Base-by-base conservation (phyloP, 2,113 vertebrate genomes). In the Anguilla rostrata region DNA sequence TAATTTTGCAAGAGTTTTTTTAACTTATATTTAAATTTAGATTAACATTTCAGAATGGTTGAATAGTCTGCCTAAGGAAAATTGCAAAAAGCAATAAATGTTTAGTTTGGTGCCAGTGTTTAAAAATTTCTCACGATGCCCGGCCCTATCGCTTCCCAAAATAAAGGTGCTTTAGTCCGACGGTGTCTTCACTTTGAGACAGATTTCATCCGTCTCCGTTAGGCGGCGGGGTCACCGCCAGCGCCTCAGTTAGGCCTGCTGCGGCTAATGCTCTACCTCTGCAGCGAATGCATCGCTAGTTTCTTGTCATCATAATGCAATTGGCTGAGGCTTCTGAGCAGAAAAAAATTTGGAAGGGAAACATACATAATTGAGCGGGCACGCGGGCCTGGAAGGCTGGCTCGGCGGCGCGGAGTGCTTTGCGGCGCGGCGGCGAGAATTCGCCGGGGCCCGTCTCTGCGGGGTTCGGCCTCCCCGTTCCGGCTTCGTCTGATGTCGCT, bases 281-380 rank as follows among this genome's bases (percentile, higher is more conserved):
- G n/a, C 8, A 2, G 11, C 26, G 26, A 75, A 9, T n/a, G 26
- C 71, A 14, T 80, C 41, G 2, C 1, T 34, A 29, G 15, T 14
- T 26, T 46, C 29, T 79, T 80, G 46, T 85, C 5, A 12, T 29
- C 29, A 16, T 40, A 26, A 46, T 78, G 12, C 8, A 63, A 56
- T 63, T 63, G 56, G 53, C 53, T 60, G 6, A 34, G 49, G 75
- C 11, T 60, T 60, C 83, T 22, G 66, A 3, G 3, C 83, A 66
- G 83, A 84, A 43, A 71, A 84, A 43, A 71, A 53, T 71, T 75
- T 75, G 34, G 41, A 85, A 11, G 22, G 22, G 43, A 79, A 78
- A 49, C 41, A 26, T 26, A 57, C 71, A 80, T 85, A 80, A 85
- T 57, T 81, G 84, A 26, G 20, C 18, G 22, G 11, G 53, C 84